These are phyloP conservation scores for Pristionchus arcanus DNA, from an alignment of 2,888 invertebrate genomes.

Conservation along the genomic window DNA sequence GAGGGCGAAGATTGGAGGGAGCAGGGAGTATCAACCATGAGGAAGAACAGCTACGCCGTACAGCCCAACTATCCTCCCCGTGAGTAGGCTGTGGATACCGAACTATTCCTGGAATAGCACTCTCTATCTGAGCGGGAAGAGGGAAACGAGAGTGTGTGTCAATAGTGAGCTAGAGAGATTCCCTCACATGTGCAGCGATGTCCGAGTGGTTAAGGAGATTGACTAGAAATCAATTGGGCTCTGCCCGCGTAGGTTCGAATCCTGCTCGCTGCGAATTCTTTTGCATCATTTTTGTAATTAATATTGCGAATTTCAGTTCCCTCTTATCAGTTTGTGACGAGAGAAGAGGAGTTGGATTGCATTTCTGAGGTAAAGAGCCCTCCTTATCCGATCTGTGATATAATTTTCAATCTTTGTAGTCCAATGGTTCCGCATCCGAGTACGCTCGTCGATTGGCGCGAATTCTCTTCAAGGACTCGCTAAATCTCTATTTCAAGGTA, in stretches of 20 bases:
- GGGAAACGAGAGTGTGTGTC: background rate
- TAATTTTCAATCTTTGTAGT: background rate
- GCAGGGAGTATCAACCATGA: background rate
- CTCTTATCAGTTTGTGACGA: slow-evolving; percentile 64
- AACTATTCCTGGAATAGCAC: background rate
- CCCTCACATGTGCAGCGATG: slow-evolving; percentile 34
- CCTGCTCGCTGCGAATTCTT: slow-evolving; percentile 57
- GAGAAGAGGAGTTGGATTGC: slow-evolving; percentile 64
- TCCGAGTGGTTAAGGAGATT: slow-evolving; percentile 62
- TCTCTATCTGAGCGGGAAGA: background rate
- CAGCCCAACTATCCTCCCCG: slow-evolving; percentile 42
- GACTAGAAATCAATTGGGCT: slow-evolving; percentile 62
- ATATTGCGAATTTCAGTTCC: slow-evolving; percentile 17
- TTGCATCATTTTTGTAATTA: background rate
- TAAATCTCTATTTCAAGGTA: slow-evolving; percentile 70
- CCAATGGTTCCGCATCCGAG: slow-evolving; percentile 62
- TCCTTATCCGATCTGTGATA: background rate
- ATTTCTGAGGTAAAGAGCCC: slow-evolving; percentile 39
- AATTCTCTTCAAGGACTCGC: slow-evolving; percentile 64
- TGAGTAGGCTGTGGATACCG: background rate
- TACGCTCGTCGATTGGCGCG: slow-evolving; percentile 68
- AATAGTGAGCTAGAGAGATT: background rate
- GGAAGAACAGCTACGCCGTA: background rate
- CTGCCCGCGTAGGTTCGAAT: slow-evolving; percentile 62
- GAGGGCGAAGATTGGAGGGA: slow-evolving; percentile 50